These are phyloP conservation scores for Oxyteleia sp. DNA, from an alignment of 2,888 invertebrate genomes.

Conservation along the genomic window DNA sequence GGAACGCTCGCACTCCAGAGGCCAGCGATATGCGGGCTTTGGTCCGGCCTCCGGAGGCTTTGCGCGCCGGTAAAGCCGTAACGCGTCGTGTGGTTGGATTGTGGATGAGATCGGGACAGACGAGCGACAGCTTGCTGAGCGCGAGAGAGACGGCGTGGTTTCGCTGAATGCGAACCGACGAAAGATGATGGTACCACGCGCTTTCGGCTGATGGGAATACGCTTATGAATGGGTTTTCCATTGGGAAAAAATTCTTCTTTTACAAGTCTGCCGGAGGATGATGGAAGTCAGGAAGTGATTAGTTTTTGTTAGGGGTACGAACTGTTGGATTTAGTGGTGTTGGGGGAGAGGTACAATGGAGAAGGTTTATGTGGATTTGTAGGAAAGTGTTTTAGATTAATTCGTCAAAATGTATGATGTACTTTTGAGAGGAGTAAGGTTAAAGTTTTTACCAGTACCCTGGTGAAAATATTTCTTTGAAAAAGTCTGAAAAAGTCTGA, in stretches of 20 bases:
- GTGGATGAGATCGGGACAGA: conserved; percentile 30
- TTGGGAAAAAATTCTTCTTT: conserved; percentile 11
- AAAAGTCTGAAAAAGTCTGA: too few species aligned
- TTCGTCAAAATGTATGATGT: too few species aligned
- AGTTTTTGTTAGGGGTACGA: neutral
- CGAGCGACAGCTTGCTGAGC: neutral
- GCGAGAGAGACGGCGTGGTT: conserved; percentile 36
- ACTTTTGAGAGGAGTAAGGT: too few species aligned
- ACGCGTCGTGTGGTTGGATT: conserved; percentile 56
- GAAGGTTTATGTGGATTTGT: too few species aligned
- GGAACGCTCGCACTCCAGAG: conserved; percentile 66
- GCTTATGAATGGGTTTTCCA: conserved; percentile 12
- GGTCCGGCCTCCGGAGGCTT: conserved; percentile 75
- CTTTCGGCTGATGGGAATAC: conserved; percentile 23
- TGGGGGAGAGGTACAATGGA: too few species aligned
- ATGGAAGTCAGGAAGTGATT: conserved; percentile 10
- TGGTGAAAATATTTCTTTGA: too few species aligned
- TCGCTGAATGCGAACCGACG: conserved; percentile 23
- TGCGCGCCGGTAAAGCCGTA: conserved; percentile 17
- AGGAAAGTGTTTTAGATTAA: too few species aligned
- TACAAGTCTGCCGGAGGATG: neutral
- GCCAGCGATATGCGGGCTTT: conserved; percentile 80
- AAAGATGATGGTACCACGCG: conserved; percentile 37
- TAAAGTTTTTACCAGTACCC: too few species aligned
- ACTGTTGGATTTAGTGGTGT: neutral